Evolutionary conservation across 1,140 invertebrate species (phyloP).

Genomic region (Leptinotarsa undecemlineata): DNA sequence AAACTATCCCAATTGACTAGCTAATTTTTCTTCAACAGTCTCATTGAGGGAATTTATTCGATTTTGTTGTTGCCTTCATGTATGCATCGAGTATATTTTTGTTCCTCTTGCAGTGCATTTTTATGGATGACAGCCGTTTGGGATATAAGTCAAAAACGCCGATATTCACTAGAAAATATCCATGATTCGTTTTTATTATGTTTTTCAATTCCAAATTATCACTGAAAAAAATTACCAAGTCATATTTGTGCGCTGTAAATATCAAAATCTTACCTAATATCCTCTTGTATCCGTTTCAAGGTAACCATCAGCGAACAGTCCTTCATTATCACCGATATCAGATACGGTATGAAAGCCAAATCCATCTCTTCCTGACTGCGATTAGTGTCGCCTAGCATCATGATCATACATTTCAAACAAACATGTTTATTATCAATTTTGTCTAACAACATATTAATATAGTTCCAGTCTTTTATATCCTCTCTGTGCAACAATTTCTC

Average conservation of each 20-base stretch:
- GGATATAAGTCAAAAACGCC: slow-evolving; percentile 52
- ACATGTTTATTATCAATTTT: slow-evolving; percentile 28
- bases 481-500: slow-evolving; percentile 38
- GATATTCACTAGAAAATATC: slow-evolving; percentile 45
- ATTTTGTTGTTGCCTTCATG: not conserved
- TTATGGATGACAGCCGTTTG: slow-evolving; percentile 46
- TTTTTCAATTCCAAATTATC: slow-evolving; percentile 34
- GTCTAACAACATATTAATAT: slow-evolving; percentile 43
- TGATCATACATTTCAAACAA: slow-evolving; percentile 41
- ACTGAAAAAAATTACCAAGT: slow-evolving; percentile 19
- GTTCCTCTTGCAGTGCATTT: slow-evolving; percentile 46
- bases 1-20: not conserved
- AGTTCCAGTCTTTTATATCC: slow-evolving; percentile 38
- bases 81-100: slow-evolving; percentile 38
- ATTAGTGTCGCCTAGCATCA: slow-evolving; percentile 30
- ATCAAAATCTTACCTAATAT: slow-evolving; percentile 26
- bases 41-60: not conserved
- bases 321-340: slow-evolving; percentile 48
- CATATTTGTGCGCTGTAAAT: not conserved
- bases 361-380: slow-evolving; percentile 31
- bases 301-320: slow-evolving; percentile 52
- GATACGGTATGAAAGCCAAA: slow-evolving; percentile 45
- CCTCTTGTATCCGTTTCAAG: slow-evolving; percentile 39
- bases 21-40: not conserved
- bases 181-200: slow-evolving; percentile 39